Percentiles rank a stretch among this genome's conserved stretches.
phyloP scores from a whole-genome alignment of 2,113 vertebrate species.

The Cheirogaleus medius region DNA sequence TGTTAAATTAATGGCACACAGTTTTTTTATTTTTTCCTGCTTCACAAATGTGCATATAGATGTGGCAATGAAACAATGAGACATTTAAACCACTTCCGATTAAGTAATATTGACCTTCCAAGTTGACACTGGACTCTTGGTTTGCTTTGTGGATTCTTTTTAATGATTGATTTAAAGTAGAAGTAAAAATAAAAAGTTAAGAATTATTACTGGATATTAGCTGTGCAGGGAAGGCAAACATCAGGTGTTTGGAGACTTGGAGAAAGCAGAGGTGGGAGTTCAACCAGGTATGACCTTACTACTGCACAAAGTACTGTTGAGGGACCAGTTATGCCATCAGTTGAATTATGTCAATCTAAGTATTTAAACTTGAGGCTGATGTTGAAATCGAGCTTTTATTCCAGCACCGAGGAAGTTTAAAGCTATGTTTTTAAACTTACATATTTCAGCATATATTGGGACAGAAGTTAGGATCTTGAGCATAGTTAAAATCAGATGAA shows the following conservation, averaged over 20 bases:
- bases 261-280: not conserved
- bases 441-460: not conserved
- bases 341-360: not conserved
- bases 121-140: not conserved
- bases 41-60: not conserved
- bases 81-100: not conserved
- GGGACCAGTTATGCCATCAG: not conserved
- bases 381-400: not conserved
- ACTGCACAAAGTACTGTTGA: not conserved
- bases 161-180: conserved; percentile 1
- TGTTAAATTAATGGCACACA: not conserved
- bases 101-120: not conserved
- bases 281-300: not conserved
- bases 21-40: not conserved
- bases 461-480: not conserved
- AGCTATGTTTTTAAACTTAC: not conserved
- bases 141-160: conserved; percentile 24
- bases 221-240: not conserved
- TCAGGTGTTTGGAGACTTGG: accelerated
- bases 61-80: not conserved
- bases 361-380: not conserved
- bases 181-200: not conserved
- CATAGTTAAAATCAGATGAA: not conserved
- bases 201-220: not conserved
- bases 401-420: not conserved